Conservation (phyloP, 2,888 invertebrate genomes). For the Cetonia aurata region DNA sequence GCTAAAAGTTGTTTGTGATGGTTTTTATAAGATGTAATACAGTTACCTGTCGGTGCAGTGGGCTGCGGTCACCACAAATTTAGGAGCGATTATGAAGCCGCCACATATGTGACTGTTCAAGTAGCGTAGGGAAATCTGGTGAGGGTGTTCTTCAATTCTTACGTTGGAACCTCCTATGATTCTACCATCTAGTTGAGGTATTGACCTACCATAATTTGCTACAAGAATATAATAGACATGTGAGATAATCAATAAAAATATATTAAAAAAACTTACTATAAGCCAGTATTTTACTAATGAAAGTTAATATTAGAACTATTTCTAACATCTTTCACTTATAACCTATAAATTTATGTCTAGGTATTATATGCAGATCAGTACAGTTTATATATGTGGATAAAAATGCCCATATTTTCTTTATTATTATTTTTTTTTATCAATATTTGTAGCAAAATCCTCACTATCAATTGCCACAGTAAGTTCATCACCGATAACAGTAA, state of each 20-base stretch:
- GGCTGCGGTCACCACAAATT: slow-evolving; percentile 41
- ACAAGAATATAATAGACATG: no score
- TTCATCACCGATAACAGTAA: no score
- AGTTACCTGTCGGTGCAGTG: slow-evolving; percentile 40
- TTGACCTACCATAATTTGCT: not conserved
- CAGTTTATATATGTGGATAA: no score
- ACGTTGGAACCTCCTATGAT: slow-evolving; percentile 41
- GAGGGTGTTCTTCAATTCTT: slow-evolving; percentile 34
- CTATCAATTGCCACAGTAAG: no score
- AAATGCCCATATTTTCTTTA: no score
- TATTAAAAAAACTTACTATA: not conserved
- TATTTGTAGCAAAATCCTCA: no score
- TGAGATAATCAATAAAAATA: not conserved
- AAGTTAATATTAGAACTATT: not conserved
- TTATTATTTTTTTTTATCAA: no score
- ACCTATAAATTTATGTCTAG: not conserved
- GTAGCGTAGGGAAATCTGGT: slow-evolving; percentile 37
- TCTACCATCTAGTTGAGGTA: slow-evolving; percentile 36
- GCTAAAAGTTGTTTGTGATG: not conserved
- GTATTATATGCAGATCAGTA: no score
- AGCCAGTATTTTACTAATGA: not conserved
- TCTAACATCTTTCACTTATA: not conserved
- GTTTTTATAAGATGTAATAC: not conserved
- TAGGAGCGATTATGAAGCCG: slow-evolving; percentile 28
- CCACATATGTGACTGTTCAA: slow-evolving; percentile 38